phyloP scores from a whole-genome alignment of 1,140 invertebrate genomes.

The Gonioctena quinquepunctata region DNA sequence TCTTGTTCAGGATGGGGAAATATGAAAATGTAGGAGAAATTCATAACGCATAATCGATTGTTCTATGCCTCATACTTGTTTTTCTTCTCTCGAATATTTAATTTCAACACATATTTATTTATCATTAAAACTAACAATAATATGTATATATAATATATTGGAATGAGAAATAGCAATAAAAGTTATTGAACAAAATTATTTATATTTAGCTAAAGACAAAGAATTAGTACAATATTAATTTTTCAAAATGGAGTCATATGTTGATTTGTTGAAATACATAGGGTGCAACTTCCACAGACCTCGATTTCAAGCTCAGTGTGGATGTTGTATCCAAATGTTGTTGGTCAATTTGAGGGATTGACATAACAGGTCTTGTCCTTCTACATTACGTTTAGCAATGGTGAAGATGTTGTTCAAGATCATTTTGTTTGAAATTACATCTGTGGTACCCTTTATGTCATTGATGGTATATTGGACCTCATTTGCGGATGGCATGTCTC shows the following conservation, averaged over 20 bases:
- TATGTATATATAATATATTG: not conserved
- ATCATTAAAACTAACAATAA: too few relatives aligned
- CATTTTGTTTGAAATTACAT: conserved; percentile 92
- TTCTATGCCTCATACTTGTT: too few relatives aligned
- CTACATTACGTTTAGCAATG: conserved; percentile 98
- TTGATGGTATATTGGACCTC: conserved; percentile 80
- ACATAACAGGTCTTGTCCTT: conserved; percentile 99
- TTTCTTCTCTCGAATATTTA: too few relatives aligned
- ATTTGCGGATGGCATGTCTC: too few relatives aligned
- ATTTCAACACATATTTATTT: too few relatives aligned
- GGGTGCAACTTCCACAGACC: conserved; percentile 89
- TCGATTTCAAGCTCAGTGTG: conserved; percentile 89
- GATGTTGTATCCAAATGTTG: conserved; percentile 95
- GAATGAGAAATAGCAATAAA: not conserved
- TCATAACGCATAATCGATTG: too few relatives aligned
- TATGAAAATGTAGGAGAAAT: not conserved
- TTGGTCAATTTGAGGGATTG: conserved; percentile 97
- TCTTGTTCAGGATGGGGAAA: not conserved
- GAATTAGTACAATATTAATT: conserved; percentile 19
- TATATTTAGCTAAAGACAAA: not conserved
- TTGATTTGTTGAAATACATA: conserved; percentile 90
- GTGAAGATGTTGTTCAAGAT: conserved; percentile 97
- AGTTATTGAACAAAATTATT: not conserved
- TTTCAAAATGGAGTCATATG: conserved; percentile 87
- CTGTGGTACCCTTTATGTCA: conserved; percentile 71